Evolutionary conservation across 1,140 invertebrate species (phyloP), one percentile per base, ranked within the genome.

Genomic region (Zaprionus davidi): DNA sequence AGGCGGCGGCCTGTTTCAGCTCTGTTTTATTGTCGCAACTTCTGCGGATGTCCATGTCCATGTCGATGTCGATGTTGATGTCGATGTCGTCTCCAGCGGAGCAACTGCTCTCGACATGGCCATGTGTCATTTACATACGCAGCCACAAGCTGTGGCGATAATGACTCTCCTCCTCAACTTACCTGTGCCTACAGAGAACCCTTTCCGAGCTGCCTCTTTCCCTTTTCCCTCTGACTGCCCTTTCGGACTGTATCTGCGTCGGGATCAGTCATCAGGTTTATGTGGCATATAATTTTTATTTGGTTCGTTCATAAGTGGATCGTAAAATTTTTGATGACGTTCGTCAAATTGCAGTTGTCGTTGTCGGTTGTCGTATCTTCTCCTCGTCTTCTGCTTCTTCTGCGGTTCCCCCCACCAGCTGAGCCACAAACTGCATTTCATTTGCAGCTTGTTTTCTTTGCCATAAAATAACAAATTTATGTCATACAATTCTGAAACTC

Each of bases 241-340:
- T 11, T 60, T 36, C 51, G 28, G 2, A 9, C 28, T 67, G 58
- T 82, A 71, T 79, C 77, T 56, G 71, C 24, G 58, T 38, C 71
- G 76, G 63, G 62, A 76, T 76, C 74, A 73, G 82, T 86, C 82
- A 82, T 85, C 82, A 82, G 83, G 75, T 86, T 85, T 85, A 85
- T 85, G 82, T 85, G 79, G 82, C 82, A 76, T 76, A 85, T 86
- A 85, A 86, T 86, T 85, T 82, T 80, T 74, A 85, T 86, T 79
- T 65, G 71, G 79, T 76, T 71, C 76, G 82, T 70, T 85, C 79
- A 86, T 85, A 78, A 85, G 76, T 81, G 71, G 63, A 68, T 85
- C 82, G 82, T 85, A 55, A 85, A 85, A 85, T 67, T 86, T 85
- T 85, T 85, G 82, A 85, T 86, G 82, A 85, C 79, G 82, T 85